Evolutionary conservation across 2,113 vertebrate genomes (phyloP).

Genomic region (Terrapene triunguis): DNA sequence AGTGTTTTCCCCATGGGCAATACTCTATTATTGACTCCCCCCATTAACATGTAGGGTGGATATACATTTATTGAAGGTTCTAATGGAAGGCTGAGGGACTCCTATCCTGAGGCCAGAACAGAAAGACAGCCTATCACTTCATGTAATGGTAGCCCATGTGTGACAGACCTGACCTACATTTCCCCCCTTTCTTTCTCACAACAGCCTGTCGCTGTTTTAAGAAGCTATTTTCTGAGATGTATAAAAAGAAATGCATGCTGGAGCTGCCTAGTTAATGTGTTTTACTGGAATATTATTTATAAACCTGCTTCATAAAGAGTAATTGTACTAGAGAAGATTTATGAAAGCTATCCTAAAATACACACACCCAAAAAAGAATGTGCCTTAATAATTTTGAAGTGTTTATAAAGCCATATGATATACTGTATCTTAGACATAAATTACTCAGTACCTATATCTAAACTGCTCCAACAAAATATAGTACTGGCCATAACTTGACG

Average conservation of each 20-base stretch:
- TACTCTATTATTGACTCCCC: conserved; percentile 85
- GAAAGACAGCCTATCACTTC: conserved; percentile 92
- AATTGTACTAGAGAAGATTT: conserved; percentile 32
- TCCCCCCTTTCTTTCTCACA: conserved; percentile 84
- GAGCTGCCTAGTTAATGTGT: conserved; percentile 71
- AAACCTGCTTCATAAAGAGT: conserved; percentile 54
- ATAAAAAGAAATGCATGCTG: conserved; percentile 76
- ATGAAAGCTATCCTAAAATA: conserved; percentile 47
- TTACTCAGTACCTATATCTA: neutral
- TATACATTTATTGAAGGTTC: conserved; percentile 88
- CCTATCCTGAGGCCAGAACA: conserved; percentile 89
- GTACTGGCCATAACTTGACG: neutral
- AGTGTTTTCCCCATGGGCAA: conserved; percentile 85
- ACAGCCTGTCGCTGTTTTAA: conserved; percentile 83
- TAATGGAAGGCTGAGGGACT: conserved; percentile 91
- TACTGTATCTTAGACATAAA: neutral
- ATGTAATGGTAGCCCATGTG: conserved; percentile 87
- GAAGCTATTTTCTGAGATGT: conserved; percentile 82
- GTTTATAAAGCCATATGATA: conserved; percentile 7
- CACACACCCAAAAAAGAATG: neutral
- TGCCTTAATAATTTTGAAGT: conserved; percentile 29
- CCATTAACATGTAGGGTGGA: conserved; percentile 84
- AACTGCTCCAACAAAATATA: conserved; percentile 27
- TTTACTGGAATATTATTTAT: conserved; percentile 68
- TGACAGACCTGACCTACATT: conserved; percentile 98